These are phyloP conservation scores for Eulemur macaco DNA, from an alignment of 2,113 vertebrate genomes.

Conservation along the genomic window DNA sequence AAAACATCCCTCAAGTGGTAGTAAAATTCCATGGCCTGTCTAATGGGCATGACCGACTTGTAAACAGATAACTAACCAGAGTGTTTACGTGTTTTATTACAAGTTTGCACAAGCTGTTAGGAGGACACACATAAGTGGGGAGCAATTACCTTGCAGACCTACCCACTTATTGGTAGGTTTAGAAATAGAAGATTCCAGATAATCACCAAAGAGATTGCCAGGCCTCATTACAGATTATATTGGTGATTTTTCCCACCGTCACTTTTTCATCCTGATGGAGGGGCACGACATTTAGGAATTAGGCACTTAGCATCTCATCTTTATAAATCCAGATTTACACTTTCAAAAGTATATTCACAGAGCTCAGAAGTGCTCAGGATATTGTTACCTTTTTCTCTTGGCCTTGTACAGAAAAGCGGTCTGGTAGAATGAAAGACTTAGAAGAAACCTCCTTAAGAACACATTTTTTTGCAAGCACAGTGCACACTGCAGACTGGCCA, in stretches of 20 bases:
- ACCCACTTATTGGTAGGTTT: background rate
- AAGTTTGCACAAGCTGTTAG: constrained; percentile 33
- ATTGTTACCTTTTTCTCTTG: background rate
- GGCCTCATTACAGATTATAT: background rate
- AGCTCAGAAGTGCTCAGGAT: background rate
- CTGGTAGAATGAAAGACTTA: background rate
- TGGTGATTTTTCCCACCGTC: background rate
- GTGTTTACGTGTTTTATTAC: background rate
- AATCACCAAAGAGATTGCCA: background rate
- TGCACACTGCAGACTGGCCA: background rate
- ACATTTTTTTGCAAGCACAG: background rate
- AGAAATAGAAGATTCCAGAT: constrained; percentile 1
- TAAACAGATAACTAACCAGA: background rate
- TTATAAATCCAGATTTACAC: background rate
- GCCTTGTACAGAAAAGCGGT: background rate
- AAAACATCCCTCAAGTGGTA: constrained; percentile 29
- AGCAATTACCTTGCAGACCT: constrained; percentile 27
- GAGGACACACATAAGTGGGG: background rate
- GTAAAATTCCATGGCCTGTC: background rate
- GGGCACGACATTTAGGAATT: background rate
- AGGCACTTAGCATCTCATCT: background rate
- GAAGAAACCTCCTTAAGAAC: background rate
- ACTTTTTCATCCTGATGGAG: background rate
- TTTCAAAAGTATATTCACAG: background rate
- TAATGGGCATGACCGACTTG: background rate